Evolutionary conservation across 2,113 vertebrate genomes (phyloP).

Genomic region (Lates calcarifer): DNA sequence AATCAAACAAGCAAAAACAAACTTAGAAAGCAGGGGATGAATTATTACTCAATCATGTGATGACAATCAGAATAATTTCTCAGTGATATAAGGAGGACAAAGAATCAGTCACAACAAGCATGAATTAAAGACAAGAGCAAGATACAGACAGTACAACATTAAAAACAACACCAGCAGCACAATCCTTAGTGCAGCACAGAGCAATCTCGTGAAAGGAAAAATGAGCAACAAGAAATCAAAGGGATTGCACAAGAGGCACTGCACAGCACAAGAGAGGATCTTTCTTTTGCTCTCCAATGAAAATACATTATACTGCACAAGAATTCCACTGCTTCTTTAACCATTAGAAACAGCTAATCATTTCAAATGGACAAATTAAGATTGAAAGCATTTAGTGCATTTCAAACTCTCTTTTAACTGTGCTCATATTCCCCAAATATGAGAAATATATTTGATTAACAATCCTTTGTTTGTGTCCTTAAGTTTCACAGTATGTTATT

Average conservation of each 20-base stretch:
- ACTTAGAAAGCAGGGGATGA: not conserved
- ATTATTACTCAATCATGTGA: not conserved
- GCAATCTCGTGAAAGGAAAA: not conserved
- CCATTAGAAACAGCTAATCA: not conserved
- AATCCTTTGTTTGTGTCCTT: not conserved
- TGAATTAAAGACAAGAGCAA: not conserved
- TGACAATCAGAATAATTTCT: not conserved
- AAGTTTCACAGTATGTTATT: not conserved
- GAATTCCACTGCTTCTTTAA: not conserved
- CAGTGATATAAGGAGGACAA: not conserved
- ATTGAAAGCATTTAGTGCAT: slow-evolving; percentile 5
- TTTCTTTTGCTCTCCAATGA: not conserved
- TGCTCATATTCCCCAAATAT: not conserved
- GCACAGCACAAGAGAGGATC: not conserved
- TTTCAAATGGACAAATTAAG: not conserved
- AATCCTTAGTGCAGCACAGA: not conserved
- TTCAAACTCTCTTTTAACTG: not conserved
- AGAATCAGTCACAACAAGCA: not conserved
- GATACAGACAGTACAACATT: not conserved
- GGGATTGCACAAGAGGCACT: not conserved
- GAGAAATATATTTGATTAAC: not conserved
- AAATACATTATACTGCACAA: not conserved
- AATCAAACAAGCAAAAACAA: slow-evolving; percentile 61
- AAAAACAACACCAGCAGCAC: slow-evolving; percentile 7
- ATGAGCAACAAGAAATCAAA: not conserved